Evolutionary conservation across 2,888 invertebrate genomes (phyloP), one percentile per base, ranked within the genome.

Genomic region (Hydrotaea diabolus): DNA sequence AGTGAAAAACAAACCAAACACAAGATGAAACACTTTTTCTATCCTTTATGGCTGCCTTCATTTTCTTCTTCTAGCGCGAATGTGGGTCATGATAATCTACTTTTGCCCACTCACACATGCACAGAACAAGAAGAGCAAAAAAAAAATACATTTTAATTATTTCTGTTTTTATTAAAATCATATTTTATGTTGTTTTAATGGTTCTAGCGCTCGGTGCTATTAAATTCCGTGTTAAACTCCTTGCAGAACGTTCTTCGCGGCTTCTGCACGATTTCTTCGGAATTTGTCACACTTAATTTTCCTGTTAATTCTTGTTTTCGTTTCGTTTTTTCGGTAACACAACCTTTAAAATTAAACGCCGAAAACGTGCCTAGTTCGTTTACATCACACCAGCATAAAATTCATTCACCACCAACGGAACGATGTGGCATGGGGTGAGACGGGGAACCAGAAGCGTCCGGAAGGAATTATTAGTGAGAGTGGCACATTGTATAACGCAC

Each of bases 231-330:
- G 26, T 43, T 77, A 43, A 57, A 26, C 7, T 46, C 46, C 72
- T 64, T 11, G 62, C 71, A 71, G 43, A 53, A 66, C 19, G 73
- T 75, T 55, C 13, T 8, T 13, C 72, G 55, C 15, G 19, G 17
- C 15, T 76, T 36, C 64, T 55, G 36, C 62, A 75, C 77, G 78
- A 23, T 43, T 69, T 66, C 66, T n/a, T n/a, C 0, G 21, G 23
- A 76, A 59, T 73, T 76, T 76, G 46, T 79, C 77, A 69, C 76
- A 84, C 64, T 36, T 79, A 78, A 81, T 81, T 84, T 71, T 19
- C 13, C 5, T 8, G 21, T 55, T 19, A 39, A 39, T 66, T 39
- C 43, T n/a, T 43, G 8, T 39, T 66, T 36, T 36, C 62, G 62
- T 62, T 31, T 62, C n/a, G 9, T 62, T 69, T 71, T 57, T 57